Conservation (phyloP, 2,888 invertebrate genomes). For the Metallyticus violacea region DNA sequence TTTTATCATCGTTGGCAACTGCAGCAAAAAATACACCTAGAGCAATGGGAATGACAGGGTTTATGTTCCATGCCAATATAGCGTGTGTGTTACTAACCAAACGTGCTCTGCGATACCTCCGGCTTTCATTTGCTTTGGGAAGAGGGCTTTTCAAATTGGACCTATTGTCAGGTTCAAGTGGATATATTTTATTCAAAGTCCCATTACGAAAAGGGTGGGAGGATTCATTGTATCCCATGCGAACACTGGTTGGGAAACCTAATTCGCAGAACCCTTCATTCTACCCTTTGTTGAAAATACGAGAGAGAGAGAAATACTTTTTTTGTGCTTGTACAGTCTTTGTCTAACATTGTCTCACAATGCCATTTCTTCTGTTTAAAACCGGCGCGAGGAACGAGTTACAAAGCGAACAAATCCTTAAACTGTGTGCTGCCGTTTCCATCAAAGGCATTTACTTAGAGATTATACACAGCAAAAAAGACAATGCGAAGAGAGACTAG, state of each 20-base stretch:
- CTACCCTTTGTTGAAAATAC: not conserved
- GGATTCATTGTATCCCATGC: not conserved
- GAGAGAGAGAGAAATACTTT: not conserved
- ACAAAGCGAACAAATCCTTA: not conserved
- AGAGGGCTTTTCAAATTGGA: slow-evolving; percentile 2
- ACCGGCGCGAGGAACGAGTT: not conserved
- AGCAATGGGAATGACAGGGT: not conserved
- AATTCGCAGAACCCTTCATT: not conserved
- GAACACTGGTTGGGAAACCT: not conserved
- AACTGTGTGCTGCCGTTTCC: not conserved
- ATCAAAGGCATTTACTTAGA: not conserved
- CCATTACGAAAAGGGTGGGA: not conserved
- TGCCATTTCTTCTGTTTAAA: not conserved
- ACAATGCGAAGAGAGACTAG: not conserved
- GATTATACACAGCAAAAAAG: not conserved
- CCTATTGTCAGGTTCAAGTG: slow-evolving; percentile 2
- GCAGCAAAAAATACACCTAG: not conserved
- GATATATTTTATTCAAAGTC: slow-evolving; percentile 6
- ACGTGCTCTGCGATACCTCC: not conserved
- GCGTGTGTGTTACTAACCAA: not conserved
- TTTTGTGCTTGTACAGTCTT: not conserved
- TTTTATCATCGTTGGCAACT: not conserved
- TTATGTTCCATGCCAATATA: not conserved
- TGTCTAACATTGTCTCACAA: not conserved
- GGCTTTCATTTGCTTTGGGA: not conserved